Conservation (phyloP, 2,113 vertebrate genomes). For the Micronycteris hirsuta region DNA sequence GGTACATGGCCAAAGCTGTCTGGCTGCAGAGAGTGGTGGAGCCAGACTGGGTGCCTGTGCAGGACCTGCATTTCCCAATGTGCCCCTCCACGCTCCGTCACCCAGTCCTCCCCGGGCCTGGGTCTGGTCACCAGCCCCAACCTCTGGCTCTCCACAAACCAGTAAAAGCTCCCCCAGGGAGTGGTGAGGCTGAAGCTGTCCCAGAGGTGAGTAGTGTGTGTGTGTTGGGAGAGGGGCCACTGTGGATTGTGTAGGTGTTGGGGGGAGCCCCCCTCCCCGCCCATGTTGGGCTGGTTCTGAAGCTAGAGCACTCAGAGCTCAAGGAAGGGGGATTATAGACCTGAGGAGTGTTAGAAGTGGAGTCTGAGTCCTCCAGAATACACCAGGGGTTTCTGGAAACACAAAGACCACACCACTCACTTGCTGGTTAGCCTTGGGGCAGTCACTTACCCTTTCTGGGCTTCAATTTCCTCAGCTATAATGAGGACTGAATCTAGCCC, state of each 20-base stretch:
- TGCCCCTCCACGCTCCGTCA: neutral
- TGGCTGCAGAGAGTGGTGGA: conserved; percentile 48
- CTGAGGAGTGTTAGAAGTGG: neutral
- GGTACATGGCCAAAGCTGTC: conserved; percentile 65
- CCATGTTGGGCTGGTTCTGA: neutral
- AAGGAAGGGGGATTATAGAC: neutral
- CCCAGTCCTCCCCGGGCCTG: neutral
- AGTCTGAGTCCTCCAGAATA: neutral
- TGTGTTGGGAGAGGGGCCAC: neutral
- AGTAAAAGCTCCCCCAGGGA: neutral
- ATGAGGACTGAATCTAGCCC: neutral
- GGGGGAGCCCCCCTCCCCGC: neutral
- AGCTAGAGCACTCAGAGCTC: neutral
- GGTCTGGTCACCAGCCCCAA: neutral
- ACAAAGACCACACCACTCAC: neutral
- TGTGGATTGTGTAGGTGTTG: neutral
- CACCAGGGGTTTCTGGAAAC: neutral
- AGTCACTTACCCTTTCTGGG: neutral
- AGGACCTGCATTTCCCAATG: fast-evolving
- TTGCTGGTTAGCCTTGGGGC: neutral
- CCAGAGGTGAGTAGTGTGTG: conserved; percentile 38
- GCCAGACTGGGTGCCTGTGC: neutral
- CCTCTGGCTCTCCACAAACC: neutral
- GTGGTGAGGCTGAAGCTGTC: neutral
- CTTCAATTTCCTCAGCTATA: neutral